phyloP scores from a whole-genome alignment of 1,140 invertebrate species.

The Ctenoplectra terminalis region DNA sequence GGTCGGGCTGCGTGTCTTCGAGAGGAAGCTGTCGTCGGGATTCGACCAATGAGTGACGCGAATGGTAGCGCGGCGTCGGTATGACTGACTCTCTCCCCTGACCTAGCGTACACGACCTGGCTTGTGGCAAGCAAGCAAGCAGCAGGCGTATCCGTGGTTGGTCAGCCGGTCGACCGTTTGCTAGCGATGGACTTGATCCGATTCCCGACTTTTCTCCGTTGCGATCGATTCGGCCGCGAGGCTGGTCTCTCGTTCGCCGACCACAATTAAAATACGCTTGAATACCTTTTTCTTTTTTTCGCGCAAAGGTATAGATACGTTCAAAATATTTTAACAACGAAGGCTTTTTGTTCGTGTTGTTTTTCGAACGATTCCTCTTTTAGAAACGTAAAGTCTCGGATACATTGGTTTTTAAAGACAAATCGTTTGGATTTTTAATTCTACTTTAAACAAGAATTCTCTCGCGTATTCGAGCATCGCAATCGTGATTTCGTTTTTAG shows the following conservation, averaged over 20 bases:
- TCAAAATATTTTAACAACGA: too few species aligned
- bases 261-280: not conserved
- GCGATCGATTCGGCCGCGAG: constrained; percentile 11
- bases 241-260: not conserved
- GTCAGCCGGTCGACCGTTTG: constrained; percentile 72
- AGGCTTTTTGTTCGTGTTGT: too few species aligned
- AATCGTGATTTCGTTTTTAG: too few species aligned
- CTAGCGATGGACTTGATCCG: constrained; percentile 62
- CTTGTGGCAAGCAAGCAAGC: constrained; percentile 65
- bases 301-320: too few species aligned
- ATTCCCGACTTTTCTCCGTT: constrained; percentile 51
- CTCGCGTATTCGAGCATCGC: too few species aligned
- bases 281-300: too few species aligned
- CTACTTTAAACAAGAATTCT: too few species aligned
- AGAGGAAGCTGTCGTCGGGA: constrained; percentile 31
- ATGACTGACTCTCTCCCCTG: constrained; percentile 77
- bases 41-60: constrained; percentile 69
- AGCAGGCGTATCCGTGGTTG: constrained; percentile 70
- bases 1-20: not conserved
- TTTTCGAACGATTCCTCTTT: too few species aligned
- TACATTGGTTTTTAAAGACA: too few species aligned
- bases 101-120: constrained; percentile 69
- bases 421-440: too few species aligned
- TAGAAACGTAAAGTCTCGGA: too few species aligned
- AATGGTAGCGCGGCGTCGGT: constrained; percentile 77